Percentiles rank a stretch among this genome's conserved stretches.
These are phyloP conservation scores for Callithrix jacchus DNA, from an alignment of 2,113 vertebrate genomes.

Conservation along the genomic window DNA sequence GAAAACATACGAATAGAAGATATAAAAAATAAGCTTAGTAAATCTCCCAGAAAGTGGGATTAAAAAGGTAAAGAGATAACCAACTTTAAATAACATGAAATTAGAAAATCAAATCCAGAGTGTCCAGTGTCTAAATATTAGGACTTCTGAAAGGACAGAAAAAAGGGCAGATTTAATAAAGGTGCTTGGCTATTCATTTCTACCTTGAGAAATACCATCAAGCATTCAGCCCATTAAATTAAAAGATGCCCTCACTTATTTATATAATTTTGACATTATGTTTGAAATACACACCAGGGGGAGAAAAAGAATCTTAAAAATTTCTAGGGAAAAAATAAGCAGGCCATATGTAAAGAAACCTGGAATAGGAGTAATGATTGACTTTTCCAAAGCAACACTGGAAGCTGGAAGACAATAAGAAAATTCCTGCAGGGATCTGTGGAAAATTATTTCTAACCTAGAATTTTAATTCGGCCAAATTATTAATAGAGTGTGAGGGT, in stretches of 20 bases:
- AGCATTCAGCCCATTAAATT: not conserved
- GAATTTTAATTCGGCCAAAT: not conserved
- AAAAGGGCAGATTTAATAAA: not conserved
- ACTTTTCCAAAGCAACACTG: not conserved
- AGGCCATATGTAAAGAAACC: not conserved
- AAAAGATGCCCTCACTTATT: not conserved
- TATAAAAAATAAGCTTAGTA: not conserved
- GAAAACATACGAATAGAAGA: not conserved
- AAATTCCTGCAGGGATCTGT: not conserved
- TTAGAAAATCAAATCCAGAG: not conserved
- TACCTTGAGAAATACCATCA: not conserved
- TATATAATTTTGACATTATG: conserved; percentile 32
- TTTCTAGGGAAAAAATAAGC: not conserved
- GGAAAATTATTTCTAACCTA: not conserved
- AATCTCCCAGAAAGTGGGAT: not conserved
- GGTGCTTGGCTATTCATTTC: not conserved
- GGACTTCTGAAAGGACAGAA: not conserved
- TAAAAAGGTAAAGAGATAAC: not conserved
- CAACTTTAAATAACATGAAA: not conserved
- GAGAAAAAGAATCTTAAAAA: not conserved
- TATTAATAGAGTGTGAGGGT: not conserved
- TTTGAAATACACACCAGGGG: not conserved
- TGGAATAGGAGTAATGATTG: not conserved
- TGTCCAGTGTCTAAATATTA: not conserved
- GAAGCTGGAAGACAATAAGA: not conserved